Evolutionary conservation across 2,113 vertebrate species (phyloP), one percentile per base, ranked within the genome.

Genomic region (Phylloscopus whistleri): DNA sequence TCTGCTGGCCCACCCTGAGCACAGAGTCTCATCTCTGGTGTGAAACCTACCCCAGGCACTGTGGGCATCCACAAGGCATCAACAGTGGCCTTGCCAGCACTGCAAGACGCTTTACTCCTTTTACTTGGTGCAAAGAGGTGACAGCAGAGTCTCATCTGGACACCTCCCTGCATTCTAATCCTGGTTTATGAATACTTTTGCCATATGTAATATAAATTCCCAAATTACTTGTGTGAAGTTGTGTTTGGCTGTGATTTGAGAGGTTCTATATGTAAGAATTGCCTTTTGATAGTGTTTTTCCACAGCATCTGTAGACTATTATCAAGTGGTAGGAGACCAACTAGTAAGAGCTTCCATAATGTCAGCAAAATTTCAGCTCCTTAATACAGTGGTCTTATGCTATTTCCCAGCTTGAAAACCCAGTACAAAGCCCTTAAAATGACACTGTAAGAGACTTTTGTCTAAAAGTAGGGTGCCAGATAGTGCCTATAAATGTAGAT

Each of bases 201-300:
- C 93, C 82, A 53, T 81, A 44, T 72, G 64, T 44, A 72, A n/a
- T 12, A 0, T 26, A 62, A 81, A 48, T 74, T 90, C 23, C 60
- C 70, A 23, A 78, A 73, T 86, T 87, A 26, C 52, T 88, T 76
- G 10, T 53, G 81, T 94, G 79, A 89, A 93, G 76, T 92, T 7
- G 46, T 77, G 62, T 77, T 97, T 96, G 94, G 81, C 87, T 93
- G 4, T 76, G 87, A 68, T 95, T 93, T 92, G 84, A 90, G 95
- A 89, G 53, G 53, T 46, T 83, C 51, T 84, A 52, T 55, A 7
- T 83, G 5, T 62, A 69, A 82, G 58, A 87, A 79, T 52, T 87
- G 44, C 73, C 68, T 93, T 94, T 84, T 89, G 86, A 85, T 77
- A 82, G 48, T 83, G 33, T 84, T 95, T 94, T 93, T 87, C 78